Evolutionary conservation across 2,888 invertebrate genomes (phyloP), one percentile per base, ranked within the genome.

Genomic region (Phragmatobia fuliginosa): DNA sequence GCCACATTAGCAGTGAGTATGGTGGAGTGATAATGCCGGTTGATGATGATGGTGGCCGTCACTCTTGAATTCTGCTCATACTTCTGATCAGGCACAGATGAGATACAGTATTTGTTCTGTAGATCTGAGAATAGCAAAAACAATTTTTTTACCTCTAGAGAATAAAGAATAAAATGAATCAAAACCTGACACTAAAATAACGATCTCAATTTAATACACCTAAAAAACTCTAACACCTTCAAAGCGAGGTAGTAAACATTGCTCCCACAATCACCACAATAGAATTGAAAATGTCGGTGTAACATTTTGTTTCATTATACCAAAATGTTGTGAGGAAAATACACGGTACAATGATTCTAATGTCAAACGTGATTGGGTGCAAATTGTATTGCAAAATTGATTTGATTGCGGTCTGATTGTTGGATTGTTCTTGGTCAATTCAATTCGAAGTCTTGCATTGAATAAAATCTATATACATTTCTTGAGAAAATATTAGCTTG

Each of bases 161-260:
- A n/a, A n/a, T n/a, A n/a, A n/a, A n/a, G n/a, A n/a, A n/a, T n/a
- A n/a, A n/a, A n/a, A n/a, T n/a, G n/a, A n/a, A n/a, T n/a, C n/a
- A n/a, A n/a, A n/a, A n/a, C n/a, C n/a, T n/a, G n/a, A n/a, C n/a
- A n/a, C n/a, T 72, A 56, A 36, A 28, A 32, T 36, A 7, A 33
- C 31, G 61, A 60, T 21, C 11, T 38, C 7, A 31, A 32, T 16
- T 36, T n/a, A 41, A 41, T 33, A 10, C 59, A 60, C 10, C 32
- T 21, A 32, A 59, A 32, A 8, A 7, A 8, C 2, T 21, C 5
- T 14, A 28, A 16, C 25, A 21, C 36, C n/a, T 4, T 25, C 28
- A 5, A 28, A 14, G 14, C 49, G 33, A 16, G 2, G 49, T 68
- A 65, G 32, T 73, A 72, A 77, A 72, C 67, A 79, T 59, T 62